These are phyloP conservation scores for Atethmia centrago DNA, from an alignment of 2,888 invertebrate species.

Conservation along the genomic window DNA sequence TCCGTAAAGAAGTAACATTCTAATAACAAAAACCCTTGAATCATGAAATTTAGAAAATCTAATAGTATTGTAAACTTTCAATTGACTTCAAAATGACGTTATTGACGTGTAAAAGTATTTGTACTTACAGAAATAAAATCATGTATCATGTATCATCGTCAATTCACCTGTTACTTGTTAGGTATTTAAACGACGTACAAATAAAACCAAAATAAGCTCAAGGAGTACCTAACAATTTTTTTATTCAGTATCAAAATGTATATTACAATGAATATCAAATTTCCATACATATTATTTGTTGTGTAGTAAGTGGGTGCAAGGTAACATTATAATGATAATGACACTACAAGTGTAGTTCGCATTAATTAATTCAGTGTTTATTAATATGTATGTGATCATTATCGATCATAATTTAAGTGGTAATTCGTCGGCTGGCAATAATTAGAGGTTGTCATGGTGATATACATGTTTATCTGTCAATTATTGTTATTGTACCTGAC, in stretches of 20 bases:
- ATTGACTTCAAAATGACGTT: background rate
- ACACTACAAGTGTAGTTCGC: background rate
- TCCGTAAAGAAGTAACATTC: background rate
- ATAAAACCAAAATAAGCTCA: background rate
- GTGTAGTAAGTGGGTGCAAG: conserved; percentile 36
- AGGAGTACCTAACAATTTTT: background rate
- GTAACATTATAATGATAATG: conserved; percentile 13
- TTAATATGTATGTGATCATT: conserved; percentile 22
- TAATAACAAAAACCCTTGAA: background rate
- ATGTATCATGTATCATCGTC: too few species aligned
- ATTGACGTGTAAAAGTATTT: too few species aligned
- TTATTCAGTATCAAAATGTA: conserved; percentile 8
- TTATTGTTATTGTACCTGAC: conserved; percentile 20
- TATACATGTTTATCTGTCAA: conserved; percentile 13
- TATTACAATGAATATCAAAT: conserved; percentile 14
- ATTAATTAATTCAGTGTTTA: conserved; percentile 34
- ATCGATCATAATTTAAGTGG: conserved; percentile 41
- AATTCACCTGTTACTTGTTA: background rate
- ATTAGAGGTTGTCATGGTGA: conserved; percentile 40
- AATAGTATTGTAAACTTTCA: background rate
- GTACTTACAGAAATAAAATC: too few species aligned
- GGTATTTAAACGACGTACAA: background rate
- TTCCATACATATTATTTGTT: conserved; percentile 5
- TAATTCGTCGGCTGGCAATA: conserved; percentile 38
- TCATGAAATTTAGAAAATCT: too few species aligned